Conservation (phyloP, 2,797 vertebrate species). For the Amazona ochrocephala region DNA sequence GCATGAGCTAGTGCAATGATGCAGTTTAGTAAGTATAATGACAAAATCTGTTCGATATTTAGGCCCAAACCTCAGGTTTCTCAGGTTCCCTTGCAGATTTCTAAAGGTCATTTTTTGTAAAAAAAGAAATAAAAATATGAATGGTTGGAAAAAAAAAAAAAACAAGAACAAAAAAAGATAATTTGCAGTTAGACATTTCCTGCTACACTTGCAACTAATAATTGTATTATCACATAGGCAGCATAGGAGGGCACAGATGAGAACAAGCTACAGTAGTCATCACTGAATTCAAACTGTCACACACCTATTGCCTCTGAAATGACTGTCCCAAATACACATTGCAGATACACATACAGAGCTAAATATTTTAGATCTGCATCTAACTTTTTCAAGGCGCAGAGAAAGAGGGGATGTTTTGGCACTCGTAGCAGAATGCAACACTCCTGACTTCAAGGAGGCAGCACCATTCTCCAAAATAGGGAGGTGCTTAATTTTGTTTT, state of each 20-base stretch:
- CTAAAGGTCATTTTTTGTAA: background rate
- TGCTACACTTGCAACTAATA: background rate
- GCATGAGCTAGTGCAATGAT: background rate
- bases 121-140: background rate
- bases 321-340: background rate
- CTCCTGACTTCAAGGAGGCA: background rate
- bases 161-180: background rate
- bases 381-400: background rate
- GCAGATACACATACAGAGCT: background rate
- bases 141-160: background rate
- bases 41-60: background rate
- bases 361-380: background rate
- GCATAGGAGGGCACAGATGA: background rate
- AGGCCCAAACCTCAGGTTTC: background rate
- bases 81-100: background rate
- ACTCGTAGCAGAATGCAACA: accelerated
- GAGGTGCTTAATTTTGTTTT: background rate
- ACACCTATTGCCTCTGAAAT: background rate
- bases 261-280: background rate
- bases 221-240: background rate
- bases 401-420: background rate
- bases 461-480: background rate
- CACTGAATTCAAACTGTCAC: background rate
- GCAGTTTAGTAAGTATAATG: background rate
- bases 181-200: background rate